Evolutionary conservation across 2,888 invertebrate species (phyloP).

Genomic region (Agrotis exclamationis): DNA sequence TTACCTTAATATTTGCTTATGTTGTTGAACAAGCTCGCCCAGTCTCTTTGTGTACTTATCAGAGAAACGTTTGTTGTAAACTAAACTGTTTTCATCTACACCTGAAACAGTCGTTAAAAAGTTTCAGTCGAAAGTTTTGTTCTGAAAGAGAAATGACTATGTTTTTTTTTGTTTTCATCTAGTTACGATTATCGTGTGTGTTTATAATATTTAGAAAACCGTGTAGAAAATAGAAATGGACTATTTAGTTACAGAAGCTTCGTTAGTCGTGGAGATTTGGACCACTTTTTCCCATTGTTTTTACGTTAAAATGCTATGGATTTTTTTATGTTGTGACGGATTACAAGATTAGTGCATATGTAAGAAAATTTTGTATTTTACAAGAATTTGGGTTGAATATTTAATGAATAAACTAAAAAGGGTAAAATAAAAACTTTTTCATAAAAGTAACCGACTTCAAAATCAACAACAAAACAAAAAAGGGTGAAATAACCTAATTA

Average conservation of each 20-base stretch:
- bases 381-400: no score
- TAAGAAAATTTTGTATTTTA: no score
- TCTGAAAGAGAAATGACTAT: slow-evolving; percentile 20
- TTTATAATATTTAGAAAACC: background rate
- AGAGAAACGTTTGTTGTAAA: slow-evolving; percentile 71
- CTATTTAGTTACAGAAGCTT: background rate
- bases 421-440: no score
- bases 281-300: no score
- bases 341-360: no score
- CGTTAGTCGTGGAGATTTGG: background rate
- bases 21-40: slow-evolving; percentile 80
- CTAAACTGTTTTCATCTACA: slow-evolving; percentile 63
- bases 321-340: no score
- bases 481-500: no score
- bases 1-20: slow-evolving; percentile 81
- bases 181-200: no score
- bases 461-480: no score
- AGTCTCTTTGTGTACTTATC: slow-evolving; percentile 74
- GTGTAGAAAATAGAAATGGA: background rate
- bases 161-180: background rate
- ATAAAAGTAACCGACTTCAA: no score
- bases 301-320: no score
- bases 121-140: slow-evolving; percentile 34
- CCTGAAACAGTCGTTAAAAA: slow-evolving; percentile 68
- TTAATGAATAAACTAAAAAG: no score